Evolutionary conservation across 2,888 invertebrate species (phyloP).

Genomic region (Lasioglossum oenotherae): DNA sequence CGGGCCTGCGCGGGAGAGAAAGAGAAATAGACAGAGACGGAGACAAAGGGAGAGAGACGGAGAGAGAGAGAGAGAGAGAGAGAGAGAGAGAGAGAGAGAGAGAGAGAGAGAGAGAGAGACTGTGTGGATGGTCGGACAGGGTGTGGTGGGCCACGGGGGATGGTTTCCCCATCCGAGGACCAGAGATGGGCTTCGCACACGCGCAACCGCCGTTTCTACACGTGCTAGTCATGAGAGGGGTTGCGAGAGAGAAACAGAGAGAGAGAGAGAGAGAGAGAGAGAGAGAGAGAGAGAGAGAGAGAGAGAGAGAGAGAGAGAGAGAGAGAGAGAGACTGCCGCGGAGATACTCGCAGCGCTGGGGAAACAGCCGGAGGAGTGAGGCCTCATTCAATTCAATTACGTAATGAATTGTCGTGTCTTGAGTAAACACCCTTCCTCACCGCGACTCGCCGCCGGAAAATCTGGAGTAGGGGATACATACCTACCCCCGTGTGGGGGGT

Average conservation of each 20-base stretch:
- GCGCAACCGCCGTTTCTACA: conserved; percentile 59
- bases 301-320: background rate
- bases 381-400: conserved; percentile 84
- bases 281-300: background rate
- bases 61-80: background rate
- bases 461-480: conserved; percentile 59
- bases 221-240: conserved; percentile 39
- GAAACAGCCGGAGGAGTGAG: conserved; percentile 67
- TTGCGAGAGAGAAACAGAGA: background rate
- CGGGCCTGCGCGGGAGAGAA: conserved; percentile 19
- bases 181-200: conserved; percentile 58
- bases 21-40: background rate
- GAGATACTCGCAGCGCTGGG: conserved; percentile 50
- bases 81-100: background rate
- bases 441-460: conserved; percentile 76
- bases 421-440: conserved; percentile 83
- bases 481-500: background rate
- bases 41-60: background rate
- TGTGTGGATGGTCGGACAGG: conserved; percentile 36
- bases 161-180: conserved; percentile 23
- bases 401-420: conserved; percentile 85
- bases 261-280: conserved; percentile 31
- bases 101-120: background rate
- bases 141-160: conserved; percentile 53
- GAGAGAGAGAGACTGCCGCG: conserved; percentile 26